phyloP scores from a whole-genome alignment of 2,113 vertebrate species.

The Aptenodytes forsteri region DNA sequence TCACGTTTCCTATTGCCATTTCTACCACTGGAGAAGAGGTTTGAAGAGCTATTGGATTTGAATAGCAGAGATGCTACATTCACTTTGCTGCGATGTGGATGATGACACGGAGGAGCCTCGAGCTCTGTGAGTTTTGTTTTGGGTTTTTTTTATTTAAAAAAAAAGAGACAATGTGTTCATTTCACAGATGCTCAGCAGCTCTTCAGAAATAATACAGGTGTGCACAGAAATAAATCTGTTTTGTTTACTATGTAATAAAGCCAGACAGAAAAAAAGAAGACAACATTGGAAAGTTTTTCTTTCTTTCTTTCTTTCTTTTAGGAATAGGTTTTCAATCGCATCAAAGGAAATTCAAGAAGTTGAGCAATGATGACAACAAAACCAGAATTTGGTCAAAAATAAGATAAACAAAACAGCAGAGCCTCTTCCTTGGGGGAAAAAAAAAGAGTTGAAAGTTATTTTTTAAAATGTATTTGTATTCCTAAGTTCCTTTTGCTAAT shows the following conservation, averaged over 20 bases:
- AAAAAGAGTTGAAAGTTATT: not conserved
- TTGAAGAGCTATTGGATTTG: not conserved
- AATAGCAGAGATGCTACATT: not conserved
- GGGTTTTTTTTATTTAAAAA: not conserved
- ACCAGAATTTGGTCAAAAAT: not conserved
- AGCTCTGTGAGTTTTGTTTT: not conserved
- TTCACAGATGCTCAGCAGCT: constrained; percentile 21
- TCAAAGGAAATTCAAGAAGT: not conserved
- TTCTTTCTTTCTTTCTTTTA: not conserved
- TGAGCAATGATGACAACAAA: not conserved
- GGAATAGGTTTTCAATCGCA: not conserved
- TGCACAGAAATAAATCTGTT: constrained; percentile 38
- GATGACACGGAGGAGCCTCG: not conserved
- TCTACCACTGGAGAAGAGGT: not conserved
- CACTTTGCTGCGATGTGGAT: not conserved
- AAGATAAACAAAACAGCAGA: not conserved
- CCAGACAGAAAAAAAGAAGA: not conserved
- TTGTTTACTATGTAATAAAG: constrained; percentile 37
- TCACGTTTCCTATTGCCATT: not conserved
- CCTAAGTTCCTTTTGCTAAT: not conserved
- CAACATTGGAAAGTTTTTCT: not conserved
- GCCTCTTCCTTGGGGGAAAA: not conserved
- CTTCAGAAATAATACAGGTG: constrained; percentile 30
- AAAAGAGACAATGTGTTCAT: not conserved
- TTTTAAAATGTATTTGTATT: not conserved